Evolutionary conservation across 2,113 vertebrate genomes (phyloP).

Genomic region (Electrona antarctica): DNA sequence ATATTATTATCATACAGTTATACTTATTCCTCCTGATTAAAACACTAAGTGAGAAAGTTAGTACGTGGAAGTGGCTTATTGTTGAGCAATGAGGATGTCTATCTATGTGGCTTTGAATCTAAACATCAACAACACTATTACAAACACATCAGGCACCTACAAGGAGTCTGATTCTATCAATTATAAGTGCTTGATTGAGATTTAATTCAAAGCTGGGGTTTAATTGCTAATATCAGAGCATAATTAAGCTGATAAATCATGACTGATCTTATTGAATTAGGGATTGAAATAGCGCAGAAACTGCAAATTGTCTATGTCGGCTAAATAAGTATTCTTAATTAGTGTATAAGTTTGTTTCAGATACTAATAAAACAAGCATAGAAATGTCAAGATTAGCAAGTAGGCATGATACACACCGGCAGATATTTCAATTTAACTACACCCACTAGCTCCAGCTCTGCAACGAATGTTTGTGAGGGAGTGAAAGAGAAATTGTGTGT

Average conservation of each 20-base stretch:
- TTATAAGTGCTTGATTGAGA: slow-evolving; percentile 81
- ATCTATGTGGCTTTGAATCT: too few species aligned
- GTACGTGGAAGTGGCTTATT: too few species aligned
- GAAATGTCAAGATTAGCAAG: too few species aligned
- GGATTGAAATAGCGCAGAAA: slow-evolving; percentile 80
- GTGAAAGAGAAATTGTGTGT: too few species aligned
- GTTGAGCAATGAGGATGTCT: too few species aligned
- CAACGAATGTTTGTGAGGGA: too few species aligned
- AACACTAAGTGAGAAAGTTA: not conserved
- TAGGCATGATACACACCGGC: too few species aligned
- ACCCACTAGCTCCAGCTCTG: too few species aligned
- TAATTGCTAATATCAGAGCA: slow-evolving; percentile 85
- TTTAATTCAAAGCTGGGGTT: slow-evolving; percentile 82
- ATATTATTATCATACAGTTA: too few species aligned
- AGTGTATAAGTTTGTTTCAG: slow-evolving; percentile 71
- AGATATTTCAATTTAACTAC: too few species aligned
- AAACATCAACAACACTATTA: slow-evolving; percentile 54
- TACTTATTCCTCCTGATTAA: too few species aligned
- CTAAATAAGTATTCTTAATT: slow-evolving; percentile 78
- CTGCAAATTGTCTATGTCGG: slow-evolving; percentile 80
- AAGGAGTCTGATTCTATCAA: slow-evolving; percentile 78
- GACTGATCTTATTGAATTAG: slow-evolving; percentile 83
- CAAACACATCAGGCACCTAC: slow-evolving; percentile 68
- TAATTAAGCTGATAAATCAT: slow-evolving; percentile 84
- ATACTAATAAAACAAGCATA: slow-evolving; percentile 48